Base-by-base conservation (phyloP, 1,140 invertebrate species). In the Sipha flava region DNA sequence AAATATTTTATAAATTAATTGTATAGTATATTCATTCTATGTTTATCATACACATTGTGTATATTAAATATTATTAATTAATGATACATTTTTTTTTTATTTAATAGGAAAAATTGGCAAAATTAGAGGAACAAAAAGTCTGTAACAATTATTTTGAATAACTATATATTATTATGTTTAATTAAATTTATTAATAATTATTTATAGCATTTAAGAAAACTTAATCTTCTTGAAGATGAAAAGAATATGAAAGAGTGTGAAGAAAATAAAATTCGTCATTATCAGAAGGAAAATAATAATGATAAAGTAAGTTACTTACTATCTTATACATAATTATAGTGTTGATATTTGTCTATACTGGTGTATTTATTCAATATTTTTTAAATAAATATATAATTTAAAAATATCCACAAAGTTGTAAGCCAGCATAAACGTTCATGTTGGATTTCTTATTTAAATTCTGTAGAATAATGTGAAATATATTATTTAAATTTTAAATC, bases 61-160 rank as follows among this genome's bases (percentile, higher is more conserved):
- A n/a, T n/a, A n/a, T n/a, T n/a, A n/a, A n/a, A n/a, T n/a, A n/a
- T n/a, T n/a, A n/a, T n/a, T n/a, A n/a, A n/a, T n/a, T n/a, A n/a
- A n/a, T n/a, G n/a, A n/a, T n/a, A n/a, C n/a, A n/a, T 3, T 23
- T 34, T 1, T 31, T 47, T 49, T 29, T 18, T 18, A 14, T 73
- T 77, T 77, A 18, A 16, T 23, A 77, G 73, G 73, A 57, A 43
- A 77, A 77, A 77, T 77, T 77, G 40, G 49, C 57, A 43, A 77
- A 77, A 59, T 59, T 77, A 57, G 73, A 77, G n/a, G n/a, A 57
- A 77, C n/a, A 59, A 77, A 77, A 77, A 23, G 73, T 77, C 23
- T 57, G 52, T 77, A 29, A 37, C 26, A 37, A 75, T 40, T 5
- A 37, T 64, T 64, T 64, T 34, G 1, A 29, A 57, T 3, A 57